Conservation (phyloP, 2,797 vertebrate genomes). For the Danio tinwini region DNA sequence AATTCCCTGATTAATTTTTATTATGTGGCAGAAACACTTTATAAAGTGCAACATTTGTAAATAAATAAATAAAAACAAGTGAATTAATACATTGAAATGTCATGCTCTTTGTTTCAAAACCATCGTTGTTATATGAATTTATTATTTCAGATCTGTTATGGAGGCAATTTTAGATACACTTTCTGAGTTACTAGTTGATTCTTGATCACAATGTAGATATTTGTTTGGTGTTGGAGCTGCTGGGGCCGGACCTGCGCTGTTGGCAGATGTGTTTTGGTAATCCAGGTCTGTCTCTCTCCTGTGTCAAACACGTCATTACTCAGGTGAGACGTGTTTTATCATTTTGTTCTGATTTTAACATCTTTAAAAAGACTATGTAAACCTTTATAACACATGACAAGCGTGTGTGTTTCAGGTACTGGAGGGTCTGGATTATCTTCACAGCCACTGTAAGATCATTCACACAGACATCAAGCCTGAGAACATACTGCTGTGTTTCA, state of each 20-base stretch:
- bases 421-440: slow-evolving; percentile 85
- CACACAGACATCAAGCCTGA: slow-evolving; percentile 89
- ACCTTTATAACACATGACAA: background rate
- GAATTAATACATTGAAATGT: too few species aligned
- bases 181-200: background rate
- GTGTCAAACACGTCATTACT: slow-evolving; percentile 81
- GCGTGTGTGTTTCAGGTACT: slow-evolving; percentile 76
- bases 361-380: background rate
- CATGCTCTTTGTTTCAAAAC: too few species aligned
- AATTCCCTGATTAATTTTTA: too few species aligned
- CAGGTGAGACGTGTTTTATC: slow-evolving; percentile 74
- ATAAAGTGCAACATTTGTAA: too few species aligned
- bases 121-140: too few species aligned
- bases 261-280: slow-evolving; percentile 76
- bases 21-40: too few species aligned
- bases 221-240: slow-evolving; percentile 85
- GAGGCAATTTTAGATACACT: background rate
- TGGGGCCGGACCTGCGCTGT: slow-evolving; percentile 83
- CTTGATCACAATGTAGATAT: slow-evolving; percentile 74
- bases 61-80: too few species aligned
- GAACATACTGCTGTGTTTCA: slow-evolving; percentile 80
- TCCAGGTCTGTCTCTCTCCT: slow-evolving; percentile 76
- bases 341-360: background rate
- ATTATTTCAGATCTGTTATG: too few species aligned
- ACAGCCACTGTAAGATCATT: slow-evolving; percentile 84